These are phyloP conservation scores for Arctia plantaginis DNA, from an alignment of 2,888 invertebrate genomes.

Conservation along the genomic window DNA sequence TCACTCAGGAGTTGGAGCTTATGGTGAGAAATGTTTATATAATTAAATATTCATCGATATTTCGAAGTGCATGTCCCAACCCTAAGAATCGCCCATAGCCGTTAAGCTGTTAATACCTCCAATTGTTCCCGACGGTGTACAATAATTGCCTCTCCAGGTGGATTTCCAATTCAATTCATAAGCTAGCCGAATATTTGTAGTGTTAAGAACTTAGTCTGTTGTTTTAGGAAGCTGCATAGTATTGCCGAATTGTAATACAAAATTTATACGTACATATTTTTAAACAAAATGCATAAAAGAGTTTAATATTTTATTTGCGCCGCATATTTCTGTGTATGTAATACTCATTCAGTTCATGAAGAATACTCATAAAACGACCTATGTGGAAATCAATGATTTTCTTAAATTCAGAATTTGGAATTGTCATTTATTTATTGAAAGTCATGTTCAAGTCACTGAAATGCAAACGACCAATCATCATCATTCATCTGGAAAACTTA, in stretches of 20 bases:
- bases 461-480: too few species aligned
- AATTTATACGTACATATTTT: not conserved
- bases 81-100: conserved; percentile 31
- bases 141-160: conserved; percentile 22
- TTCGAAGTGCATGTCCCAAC: conserved; percentile 12
- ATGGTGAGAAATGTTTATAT: too few species aligned
- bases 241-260: not conserved
- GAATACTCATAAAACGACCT: too few species aligned
- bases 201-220: conserved; percentile 4
- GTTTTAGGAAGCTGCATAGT: not conserved
- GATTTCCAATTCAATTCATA: conserved; percentile 18
- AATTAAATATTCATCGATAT: not conserved
- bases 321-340: not conserved
- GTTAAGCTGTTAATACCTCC: conserved; percentile 33
- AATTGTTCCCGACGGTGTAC: conserved; percentile 30
- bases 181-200: not conserved
- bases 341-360: too few species aligned
- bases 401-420: too few species aligned
- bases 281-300: not conserved
- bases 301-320: not conserved
- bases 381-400: too few species aligned
- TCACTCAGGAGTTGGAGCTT: too few species aligned
- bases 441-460: too few species aligned
- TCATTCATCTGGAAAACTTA: too few species aligned
- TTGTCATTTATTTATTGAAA: too few species aligned